These are phyloP conservation scores for Notocelia uddmanniana DNA, from an alignment of 2,888 invertebrate genomes.

Conservation along the genomic window DNA sequence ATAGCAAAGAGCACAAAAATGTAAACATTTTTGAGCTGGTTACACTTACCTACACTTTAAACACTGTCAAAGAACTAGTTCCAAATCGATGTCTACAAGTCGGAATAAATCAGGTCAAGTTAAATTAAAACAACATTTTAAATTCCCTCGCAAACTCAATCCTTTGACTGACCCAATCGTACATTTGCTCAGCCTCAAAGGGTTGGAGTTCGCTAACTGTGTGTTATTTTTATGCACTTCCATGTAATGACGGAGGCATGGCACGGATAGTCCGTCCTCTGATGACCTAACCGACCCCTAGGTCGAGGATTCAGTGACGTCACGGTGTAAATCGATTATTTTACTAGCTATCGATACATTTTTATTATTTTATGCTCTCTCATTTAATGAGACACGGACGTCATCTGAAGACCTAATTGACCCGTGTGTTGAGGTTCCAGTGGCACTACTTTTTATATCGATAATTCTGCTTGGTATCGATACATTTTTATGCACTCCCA, in stretches of 20 bases:
- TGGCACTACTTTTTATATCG: slow-evolving; percentile 45
- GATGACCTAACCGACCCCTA: slow-evolving; percentile 74
- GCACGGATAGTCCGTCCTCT: slow-evolving; percentile 67
- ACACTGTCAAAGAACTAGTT: neutral
- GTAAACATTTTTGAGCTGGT: neutral
- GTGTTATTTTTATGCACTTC: slow-evolving; percentile 60
- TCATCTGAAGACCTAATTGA: slow-evolving; percentile 72
- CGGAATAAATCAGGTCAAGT: slow-evolving; percentile 15
- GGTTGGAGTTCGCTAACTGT: slow-evolving; percentile 27
- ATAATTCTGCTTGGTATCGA: neutral
- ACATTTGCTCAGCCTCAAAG: slow-evolving; percentile 45
- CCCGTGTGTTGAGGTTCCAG: slow-evolving; percentile 63
- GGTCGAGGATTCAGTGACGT: slow-evolving; percentile 59
- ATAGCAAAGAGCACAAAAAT: too few species aligned
- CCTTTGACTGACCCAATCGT: slow-evolving; percentile 26
- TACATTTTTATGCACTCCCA: neutral
- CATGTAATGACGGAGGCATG: slow-evolving; percentile 68
- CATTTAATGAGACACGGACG: slow-evolving; percentile 63
- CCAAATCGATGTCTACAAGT: neutral
- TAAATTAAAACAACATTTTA: slow-evolving; percentile 26
- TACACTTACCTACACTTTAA: neutral
- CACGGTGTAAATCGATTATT: neutral
- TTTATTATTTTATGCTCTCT: slow-evolving; percentile 59
- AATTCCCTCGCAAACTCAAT: slow-evolving; percentile 21
- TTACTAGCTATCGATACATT: neutral